Evolutionary conservation across 2,888 invertebrate species (phyloP), one percentile per base, ranked within the genome.

Genomic region (Tigriopus californicus): DNA sequence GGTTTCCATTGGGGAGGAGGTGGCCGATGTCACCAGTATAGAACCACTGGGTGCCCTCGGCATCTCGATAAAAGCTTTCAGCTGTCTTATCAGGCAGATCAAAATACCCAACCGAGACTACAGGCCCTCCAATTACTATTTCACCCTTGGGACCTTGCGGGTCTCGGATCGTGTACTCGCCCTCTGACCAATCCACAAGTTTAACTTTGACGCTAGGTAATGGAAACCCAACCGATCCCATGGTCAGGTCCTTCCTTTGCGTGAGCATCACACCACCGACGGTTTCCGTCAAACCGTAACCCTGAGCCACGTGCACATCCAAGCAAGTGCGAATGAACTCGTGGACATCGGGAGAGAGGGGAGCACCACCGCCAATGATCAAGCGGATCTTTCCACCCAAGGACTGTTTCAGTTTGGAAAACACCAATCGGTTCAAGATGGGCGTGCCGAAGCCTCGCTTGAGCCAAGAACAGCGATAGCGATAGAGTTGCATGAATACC

Each of bases 281-380:
- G n/a, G 94, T 92, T 78, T 98, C 97, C 0, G 97, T 98, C 62
- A 97, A 79, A 1, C 97, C 97, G 73, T 97, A 97, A 58, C 95
- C 97, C 69, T 90, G 89, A 61, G 86, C 80, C 49, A 97, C 81
- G 62, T 83, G 83, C 62, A 86, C 82, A 72, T 92, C 92, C 63
- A 97, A 78, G 69, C 91, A 91, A 62, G 87, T 80, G 71, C 85
- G 83, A 66, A 90, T 84, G 75, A 94, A 92, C 69, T 85, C 80
- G 71, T 97, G 95, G 11, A 95, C 95, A 70, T 95, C 92, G 1
- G 90, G 83, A 6, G 91, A 85, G 20, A 98, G 76, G 0, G 97
- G 97, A 22, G 98, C 97, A 61, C 97, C 95, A 61, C 98, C 98
- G 8, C 82, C 80, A 67, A 95, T 80, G 73, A 97, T 82, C 65